Evolutionary conservation across 2,113 vertebrate species (phyloP), one percentile per base, ranked within the genome.

Genomic region (Plecotus auritus): DNA sequence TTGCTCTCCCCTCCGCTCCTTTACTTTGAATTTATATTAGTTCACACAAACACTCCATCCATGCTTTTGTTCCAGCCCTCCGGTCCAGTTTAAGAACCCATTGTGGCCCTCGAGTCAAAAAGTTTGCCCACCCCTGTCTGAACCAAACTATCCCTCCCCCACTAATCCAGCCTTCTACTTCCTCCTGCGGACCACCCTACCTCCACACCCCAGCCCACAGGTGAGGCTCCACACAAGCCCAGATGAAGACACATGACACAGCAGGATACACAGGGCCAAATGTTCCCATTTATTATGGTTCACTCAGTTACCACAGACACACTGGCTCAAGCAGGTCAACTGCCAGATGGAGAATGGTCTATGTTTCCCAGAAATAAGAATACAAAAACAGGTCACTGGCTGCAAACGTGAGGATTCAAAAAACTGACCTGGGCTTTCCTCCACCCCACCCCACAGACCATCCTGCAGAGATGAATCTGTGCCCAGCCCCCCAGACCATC

Each of bases 281-380:
- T 77, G 74, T 86, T 95, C 82, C 91, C 94, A 66, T 97, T 97
- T 97, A 97, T 97, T 97, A 90, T 23, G 30, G 83, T 96, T 96
- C 92, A 94, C 80, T 84, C 81, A 47, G 77, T 95, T 95, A 94
- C 73, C 96, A 95, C 70, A 81, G 78, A 96, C 72, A 95, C 54
- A 72, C 9, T 88, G 80, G 90, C 86, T 94, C 88, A 81, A 91
- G 95, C 96, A 95, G 95, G 54, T 96, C 96, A 95, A 93, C 94
- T 96, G 92, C 95, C 95, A 96, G 76, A 13, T 72, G 70, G 87
- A 88, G 89, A 77, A 94, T 56, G 64, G 42, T 93, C 83, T 90
- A 90, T 91, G 70, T 93, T 88, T 96, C 92, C 86, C 54, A 77
- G 95, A 94, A 95, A 93, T 22, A 70, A 94, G 74, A 85, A 85